Base-by-base conservation (phyloP, 2,797 vertebrate species). In the Sylvia borin region DNA sequence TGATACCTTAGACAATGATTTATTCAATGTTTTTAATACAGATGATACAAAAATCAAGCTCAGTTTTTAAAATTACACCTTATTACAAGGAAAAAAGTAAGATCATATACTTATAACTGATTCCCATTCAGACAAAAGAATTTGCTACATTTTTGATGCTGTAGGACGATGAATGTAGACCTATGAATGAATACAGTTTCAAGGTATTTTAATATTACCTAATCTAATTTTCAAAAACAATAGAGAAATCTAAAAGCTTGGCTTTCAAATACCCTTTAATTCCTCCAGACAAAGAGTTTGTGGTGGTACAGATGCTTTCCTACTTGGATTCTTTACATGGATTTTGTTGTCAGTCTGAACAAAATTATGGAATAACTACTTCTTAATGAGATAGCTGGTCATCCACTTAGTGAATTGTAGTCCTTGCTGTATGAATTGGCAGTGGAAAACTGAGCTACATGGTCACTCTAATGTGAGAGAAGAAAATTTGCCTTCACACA, bases 401-500 rank as follows among this genome's bases (percentile, higher is more conserved):
- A 80, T 92, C 50, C 73, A 76, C 90, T 92, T 70, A 75, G 34
- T 88, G 51, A 93, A 93, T 32, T 87, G 32, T 75, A 85, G 85
- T 88, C 87, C 72, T 95, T 90, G 34, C 70, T 90, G n/a, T 86
- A 90, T 86, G 50, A 94, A 91, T 47, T 96, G 95, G 85, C 76
- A 67, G 57, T 24, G 38, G 77, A 88, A 90, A 96, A 88, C n/a
- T 40, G 67, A 92, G 70, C 48, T 90, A 82, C 85, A 88, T 1
- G 3, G 81, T 91, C 70, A 38, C 16, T 79, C 43, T 65, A 90
- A 55, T 73, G 47, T 62, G 72, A 53, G 66, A 66, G 78, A 70
- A 95, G 55, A 91, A 95, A 94, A 93, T 6, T 94, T 54, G 79
- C 77, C 38, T 76, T 65, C 76, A 68, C 47, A 76, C 71, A 95